Conservation (phyloP, 2,888 invertebrate species). For the Sturmia bella region DNA sequence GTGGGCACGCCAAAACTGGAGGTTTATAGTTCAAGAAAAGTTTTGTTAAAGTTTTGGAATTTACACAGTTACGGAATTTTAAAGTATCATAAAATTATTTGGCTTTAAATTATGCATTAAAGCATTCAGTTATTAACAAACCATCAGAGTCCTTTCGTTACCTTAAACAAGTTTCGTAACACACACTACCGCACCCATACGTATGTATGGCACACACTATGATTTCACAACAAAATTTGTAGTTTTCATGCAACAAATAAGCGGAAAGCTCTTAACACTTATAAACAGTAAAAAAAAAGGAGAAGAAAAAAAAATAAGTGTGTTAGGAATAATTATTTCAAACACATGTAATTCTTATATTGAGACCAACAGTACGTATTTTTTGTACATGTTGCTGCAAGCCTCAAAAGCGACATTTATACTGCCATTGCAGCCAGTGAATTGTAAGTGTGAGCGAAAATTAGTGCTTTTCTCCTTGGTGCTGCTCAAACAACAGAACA, state of each 20-base stretch:
- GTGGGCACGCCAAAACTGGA: too few species aligned
- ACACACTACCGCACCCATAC: too few species aligned
- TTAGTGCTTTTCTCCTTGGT: not conserved
- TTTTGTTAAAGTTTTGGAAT: too few species aligned
- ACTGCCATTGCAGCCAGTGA: not conserved
- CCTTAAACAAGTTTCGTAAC: too few species aligned
- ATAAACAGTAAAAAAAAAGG: constrained; percentile 40
- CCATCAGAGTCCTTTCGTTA: too few species aligned
- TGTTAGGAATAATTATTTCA: constrained; percentile 3
- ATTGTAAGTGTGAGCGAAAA: constrained; percentile 9
- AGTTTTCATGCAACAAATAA: constrained; percentile 45
- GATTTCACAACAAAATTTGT: not conserved
- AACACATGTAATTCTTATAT: not conserved
- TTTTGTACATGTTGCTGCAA: not conserved
- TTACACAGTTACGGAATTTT: too few species aligned
- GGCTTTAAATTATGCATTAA: not conserved
- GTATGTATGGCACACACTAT: not conserved
- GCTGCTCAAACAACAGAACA: not conserved
- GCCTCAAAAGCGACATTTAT: not conserved
- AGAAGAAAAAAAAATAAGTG: too few species aligned
- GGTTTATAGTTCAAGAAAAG: too few species aligned
- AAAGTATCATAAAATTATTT: too few species aligned
- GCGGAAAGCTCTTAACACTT: constrained; percentile 45
- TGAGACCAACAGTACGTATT: not conserved
- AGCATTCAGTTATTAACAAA: too few species aligned